Evolutionary conservation across 2,888 invertebrate genomes (phyloP).

Genomic region (Aleiodes testaceus): DNA sequence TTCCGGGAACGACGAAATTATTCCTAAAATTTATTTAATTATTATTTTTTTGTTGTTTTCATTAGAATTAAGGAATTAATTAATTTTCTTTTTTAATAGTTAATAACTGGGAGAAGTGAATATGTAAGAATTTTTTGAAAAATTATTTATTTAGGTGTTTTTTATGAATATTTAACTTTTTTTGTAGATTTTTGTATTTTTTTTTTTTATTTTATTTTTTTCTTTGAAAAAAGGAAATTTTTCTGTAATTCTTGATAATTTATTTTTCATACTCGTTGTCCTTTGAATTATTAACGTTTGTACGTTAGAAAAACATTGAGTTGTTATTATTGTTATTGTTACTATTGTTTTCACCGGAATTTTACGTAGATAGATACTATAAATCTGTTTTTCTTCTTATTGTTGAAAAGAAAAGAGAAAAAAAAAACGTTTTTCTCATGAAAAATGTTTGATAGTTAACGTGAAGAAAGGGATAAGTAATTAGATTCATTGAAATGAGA

Average conservation of each 20-base stretch:
- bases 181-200: not conserved
- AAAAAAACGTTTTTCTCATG: too few relatives aligned
- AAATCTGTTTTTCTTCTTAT: conserved; percentile 20
- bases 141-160: not conserved
- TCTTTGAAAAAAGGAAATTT: not conserved
- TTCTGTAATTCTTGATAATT: not conserved
- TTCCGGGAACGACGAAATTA: not conserved
- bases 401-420: too few relatives aligned
- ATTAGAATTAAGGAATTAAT: too few relatives aligned
- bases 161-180: too few relatives aligned
- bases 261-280: conserved; percentile 4
- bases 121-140: conserved; percentile 12
- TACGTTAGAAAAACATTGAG: conserved; percentile 5
- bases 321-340: conserved; percentile 23
- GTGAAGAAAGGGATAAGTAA: too few relatives aligned
- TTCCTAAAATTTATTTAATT: not conserved
- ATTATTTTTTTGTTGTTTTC: conserved; percentile 40
- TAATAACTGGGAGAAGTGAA: too few relatives aligned
- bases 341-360: conserved; percentile 24
- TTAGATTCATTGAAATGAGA: too few relatives aligned
- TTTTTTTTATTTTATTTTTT: not conserved
- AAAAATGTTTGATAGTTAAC: too few relatives aligned
- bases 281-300: not conserved
- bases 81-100: too few relatives aligned
- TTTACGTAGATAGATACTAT: conserved; percentile 27